A percentile compares a stretch with the other conserved stretches of the same genome.
phyloP scores from a whole-genome alignment of 2,113 vertebrate genomes.

The Colinus virginianus region DNA sequence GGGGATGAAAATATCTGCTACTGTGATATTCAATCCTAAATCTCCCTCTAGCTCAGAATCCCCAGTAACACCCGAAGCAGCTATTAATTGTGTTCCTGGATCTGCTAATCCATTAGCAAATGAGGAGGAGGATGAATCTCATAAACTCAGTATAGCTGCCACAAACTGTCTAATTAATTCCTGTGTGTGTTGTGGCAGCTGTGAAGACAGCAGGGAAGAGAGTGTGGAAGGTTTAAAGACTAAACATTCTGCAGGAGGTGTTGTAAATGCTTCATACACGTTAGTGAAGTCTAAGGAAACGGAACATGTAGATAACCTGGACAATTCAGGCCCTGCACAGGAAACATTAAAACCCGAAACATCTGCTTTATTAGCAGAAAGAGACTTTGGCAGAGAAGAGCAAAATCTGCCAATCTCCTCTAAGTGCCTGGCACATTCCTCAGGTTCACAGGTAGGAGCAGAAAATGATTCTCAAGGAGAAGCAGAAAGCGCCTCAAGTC shows the following conservation, averaged over 20 bases:
- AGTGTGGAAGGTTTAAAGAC: conserved; percentile 65
- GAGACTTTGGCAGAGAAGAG: conserved; percentile 56
- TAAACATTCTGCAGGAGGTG: conserved; percentile 69
- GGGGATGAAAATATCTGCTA: conserved; percentile 97
- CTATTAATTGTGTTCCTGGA: conserved; percentile 25
- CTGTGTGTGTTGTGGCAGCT: conserved; percentile 94
- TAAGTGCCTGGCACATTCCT: conserved; percentile 84
- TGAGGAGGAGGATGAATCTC: conserved; percentile 70
- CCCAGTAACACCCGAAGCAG: conserved; percentile 36
- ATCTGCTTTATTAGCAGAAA: conserved; percentile 63
- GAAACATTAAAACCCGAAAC: conserved; percentile 66
- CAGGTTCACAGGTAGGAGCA: conserved; percentile 65
- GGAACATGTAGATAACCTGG: conserved; percentile 66
- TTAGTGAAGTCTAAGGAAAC: conserved; percentile 76
- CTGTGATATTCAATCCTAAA: conserved; percentile 96
- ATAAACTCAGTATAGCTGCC: conserved; percentile 82
- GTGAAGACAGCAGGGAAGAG: conserved; percentile 86
- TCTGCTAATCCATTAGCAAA: conserved; percentile 34
- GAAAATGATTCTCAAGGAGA: conserved; percentile 53
- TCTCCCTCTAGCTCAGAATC: conserved; percentile 81
- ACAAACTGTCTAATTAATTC: conserved; percentile 92
- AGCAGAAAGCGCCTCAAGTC: conserved; percentile 33
- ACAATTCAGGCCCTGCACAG: conserved; percentile 59
- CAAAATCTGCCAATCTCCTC: conserved; percentile 70
- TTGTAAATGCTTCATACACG: conserved; percentile 76